Conservation (phyloP, 2,113 vertebrate genomes). For the Baryphthengus martii region DNA sequence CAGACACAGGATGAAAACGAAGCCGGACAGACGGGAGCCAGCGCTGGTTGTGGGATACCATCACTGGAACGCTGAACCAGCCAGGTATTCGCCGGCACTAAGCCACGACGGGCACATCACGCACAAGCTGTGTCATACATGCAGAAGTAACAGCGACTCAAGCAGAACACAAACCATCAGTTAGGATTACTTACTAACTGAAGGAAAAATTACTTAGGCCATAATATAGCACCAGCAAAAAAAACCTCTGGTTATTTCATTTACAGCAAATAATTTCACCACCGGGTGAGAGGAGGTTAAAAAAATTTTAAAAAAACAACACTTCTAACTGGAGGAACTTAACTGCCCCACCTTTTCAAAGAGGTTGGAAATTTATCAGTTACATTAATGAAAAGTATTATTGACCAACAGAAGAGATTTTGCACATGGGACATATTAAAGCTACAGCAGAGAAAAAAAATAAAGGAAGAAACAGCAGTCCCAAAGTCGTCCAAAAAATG, state of each 20-base stretch:
- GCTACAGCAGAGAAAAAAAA: not conserved
- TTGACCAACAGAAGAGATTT: not conserved
- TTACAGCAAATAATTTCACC: not conserved
- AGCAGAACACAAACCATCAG: not conserved
- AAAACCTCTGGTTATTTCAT: not conserved
- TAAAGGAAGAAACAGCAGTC: not conserved
- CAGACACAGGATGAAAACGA: not conserved
- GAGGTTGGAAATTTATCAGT: not conserved
- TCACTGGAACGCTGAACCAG: not conserved
- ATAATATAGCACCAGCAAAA: not conserved
- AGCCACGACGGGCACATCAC: not conserved
- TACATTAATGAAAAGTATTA: not conserved
- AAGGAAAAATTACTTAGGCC: not conserved
- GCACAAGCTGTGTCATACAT: not conserved
- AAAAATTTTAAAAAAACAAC: not conserved
- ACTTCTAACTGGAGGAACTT: not conserved
- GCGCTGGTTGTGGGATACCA: no score
- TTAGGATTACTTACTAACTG: not conserved
- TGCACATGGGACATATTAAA: not conserved
- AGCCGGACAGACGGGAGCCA: not conserved
- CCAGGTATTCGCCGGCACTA: no score
- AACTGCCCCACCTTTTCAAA: not conserved
- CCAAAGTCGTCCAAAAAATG: not conserved
- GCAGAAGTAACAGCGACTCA: not conserved
- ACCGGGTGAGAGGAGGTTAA: not conserved